Evolutionary conservation across 1,140 invertebrate genomes (phyloP), one percentile per base, ranked within the genome.

Genomic region (Pomacea maculata): DNA sequence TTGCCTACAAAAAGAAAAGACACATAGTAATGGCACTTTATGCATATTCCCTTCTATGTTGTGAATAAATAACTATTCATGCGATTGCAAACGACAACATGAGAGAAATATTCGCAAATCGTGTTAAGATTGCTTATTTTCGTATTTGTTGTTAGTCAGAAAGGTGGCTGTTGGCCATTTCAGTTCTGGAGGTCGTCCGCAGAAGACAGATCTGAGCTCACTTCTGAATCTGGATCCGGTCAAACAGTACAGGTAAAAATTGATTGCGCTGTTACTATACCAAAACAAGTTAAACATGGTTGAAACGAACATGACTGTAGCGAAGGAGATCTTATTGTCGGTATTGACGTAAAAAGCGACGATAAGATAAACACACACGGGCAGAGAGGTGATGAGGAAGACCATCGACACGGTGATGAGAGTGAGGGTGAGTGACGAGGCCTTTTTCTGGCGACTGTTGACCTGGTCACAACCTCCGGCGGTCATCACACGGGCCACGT

Each of bases 211-310:
- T 45, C 6, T 45, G 34, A 45, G 34, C 34, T 45, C 34, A 45
- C 6, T 55, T 21, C 81, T 34, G 74, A 82, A 82, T 63, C 74
- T 82, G 15, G 64, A 45, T 1, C 81, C 81, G 1, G 68, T 82
- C n/a, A 82, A 52, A 34, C 77, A 80, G 78, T 82, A 82, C 52
- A 82, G 78, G 57, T 82, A 82, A 71, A 82, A 82, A 67, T 82
- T 82, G 73, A 82, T 75, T 25, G 72, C 78, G 68, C 78, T 82
- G 78, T 82, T 82, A 29, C 77, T 67, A 57, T 82, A 82, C 81
- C 78, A 74, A 25, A 80, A 34, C 14, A 79, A 71, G n/a, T 80
- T 79, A 65, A 79, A 71, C 19, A 75, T 14, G 10, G 78, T 45
- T 70, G 72, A 64, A 76, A 10, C 54, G n/a, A 4, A 82, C 25